Percentiles rank a stretch among this genome's conserved stretches.
These are phyloP conservation scores for Desoria tigrina DNA, from an alignment of 2,888 invertebrate genomes.

Conservation along the genomic window DNA sequence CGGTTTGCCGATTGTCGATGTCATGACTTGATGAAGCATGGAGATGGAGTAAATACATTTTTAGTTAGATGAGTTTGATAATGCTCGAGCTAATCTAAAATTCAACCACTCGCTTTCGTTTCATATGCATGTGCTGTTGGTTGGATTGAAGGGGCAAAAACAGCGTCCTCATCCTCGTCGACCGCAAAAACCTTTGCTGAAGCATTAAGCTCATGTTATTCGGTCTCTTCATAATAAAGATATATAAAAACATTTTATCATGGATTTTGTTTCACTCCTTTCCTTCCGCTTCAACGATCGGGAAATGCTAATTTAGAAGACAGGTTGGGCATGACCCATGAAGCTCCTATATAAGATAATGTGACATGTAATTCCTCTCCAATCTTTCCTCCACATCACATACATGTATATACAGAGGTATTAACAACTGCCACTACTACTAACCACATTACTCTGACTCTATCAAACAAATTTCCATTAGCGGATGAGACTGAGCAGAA, in stretches of 20 bases:
- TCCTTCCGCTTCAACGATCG: slow-evolving; percentile 15
- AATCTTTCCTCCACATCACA: background rate
- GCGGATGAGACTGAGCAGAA: slow-evolving; percentile 1
- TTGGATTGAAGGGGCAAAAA: background rate
- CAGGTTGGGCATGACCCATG: slow-evolving; percentile 12
- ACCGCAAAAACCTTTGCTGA: slow-evolving; percentile 18
- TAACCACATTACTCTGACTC: background rate
- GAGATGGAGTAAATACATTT: too few species aligned
- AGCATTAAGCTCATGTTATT: background rate
- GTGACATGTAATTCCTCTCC: background rate
- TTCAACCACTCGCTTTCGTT: too few species aligned
- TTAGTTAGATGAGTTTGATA: too few species aligned
- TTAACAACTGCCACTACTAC: too few species aligned
- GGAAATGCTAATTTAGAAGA: slow-evolving; percentile 14
- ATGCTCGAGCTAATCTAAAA: too few species aligned
- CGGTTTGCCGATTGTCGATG: too few species aligned
- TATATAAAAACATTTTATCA: slow-evolving; percentile 20
- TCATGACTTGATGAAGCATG: too few species aligned
- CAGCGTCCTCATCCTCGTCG: slow-evolving; percentile 1
- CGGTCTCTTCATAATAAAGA: slow-evolving; percentile 9
- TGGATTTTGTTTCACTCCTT: slow-evolving; percentile 23
- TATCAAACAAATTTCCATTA: background rate
- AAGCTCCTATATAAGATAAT: background rate
- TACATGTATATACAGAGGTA: too few species aligned
- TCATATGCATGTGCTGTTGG: too few species aligned